phyloP scores from a whole-genome alignment of 2,797 vertebrate genomes.

The Vipera latastei region DNA sequence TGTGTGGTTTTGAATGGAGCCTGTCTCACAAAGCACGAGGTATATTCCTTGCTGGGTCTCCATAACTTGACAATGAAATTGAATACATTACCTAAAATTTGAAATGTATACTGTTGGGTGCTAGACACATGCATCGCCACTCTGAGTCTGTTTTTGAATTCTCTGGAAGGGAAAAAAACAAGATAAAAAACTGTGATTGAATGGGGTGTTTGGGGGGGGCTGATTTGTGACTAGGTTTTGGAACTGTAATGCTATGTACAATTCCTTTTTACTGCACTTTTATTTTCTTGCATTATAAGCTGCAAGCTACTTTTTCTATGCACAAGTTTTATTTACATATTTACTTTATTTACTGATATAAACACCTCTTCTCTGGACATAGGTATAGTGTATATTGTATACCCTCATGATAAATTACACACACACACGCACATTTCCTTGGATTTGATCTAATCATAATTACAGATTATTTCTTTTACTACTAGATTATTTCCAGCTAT shows the following conservation, averaged over 20 bases:
- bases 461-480: slow-evolving; percentile 16
- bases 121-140: neutral
- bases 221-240: neutral
- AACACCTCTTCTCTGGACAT: neutral
- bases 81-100: neutral
- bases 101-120: neutral
- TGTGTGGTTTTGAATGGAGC: neutral
- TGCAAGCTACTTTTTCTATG: neutral
- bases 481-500: slow-evolving; percentile 20
- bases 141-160: neutral
- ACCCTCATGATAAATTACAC: neutral
- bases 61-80: neutral
- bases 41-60: neutral
- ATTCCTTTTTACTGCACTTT: neutral
- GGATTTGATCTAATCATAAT: neutral
- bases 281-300: neutral
- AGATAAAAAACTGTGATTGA: neutral
- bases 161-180: neutral
- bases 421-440: neutral
- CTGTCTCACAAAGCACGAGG: neutral
- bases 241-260: neutral
- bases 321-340: neutral
- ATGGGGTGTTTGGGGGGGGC: neutral
- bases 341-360: neutral
- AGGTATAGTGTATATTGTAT: neutral